phyloP scores from a whole-genome alignment of 2,797 vertebrate species.

The Nothura maculosa region DNA sequence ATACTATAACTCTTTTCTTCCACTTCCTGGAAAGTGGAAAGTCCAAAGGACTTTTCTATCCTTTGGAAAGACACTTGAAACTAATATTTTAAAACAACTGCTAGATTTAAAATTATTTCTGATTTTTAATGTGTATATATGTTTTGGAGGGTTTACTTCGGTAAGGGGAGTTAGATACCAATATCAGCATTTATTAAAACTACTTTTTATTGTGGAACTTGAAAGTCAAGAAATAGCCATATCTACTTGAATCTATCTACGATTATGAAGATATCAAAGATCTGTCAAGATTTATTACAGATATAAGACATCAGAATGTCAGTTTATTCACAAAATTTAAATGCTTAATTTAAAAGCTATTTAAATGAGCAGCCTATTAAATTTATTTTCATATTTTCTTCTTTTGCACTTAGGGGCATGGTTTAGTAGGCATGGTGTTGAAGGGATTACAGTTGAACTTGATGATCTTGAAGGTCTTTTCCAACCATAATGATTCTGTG shows the following conservation, averaged over 20 bases:
- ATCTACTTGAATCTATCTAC: background rate
- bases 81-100: background rate
- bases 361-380: conserved; percentile 30
- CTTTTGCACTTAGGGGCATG: background rate
- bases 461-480: no score
- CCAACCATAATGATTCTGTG: no score
- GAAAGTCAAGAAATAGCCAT: background rate
- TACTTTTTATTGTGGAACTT: background rate
- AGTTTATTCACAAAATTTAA: conserved; percentile 36
- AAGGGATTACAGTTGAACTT: no score
- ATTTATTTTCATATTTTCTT: conserved; percentile 9
- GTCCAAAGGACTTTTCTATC: background rate
- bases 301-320: background rate
- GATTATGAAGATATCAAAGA: background rate
- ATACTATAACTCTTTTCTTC: background rate
- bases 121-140: background rate
- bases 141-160: background rate
- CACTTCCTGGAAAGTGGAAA: background rate
- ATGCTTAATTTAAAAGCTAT: conserved; percentile 27
- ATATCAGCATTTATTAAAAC: background rate
- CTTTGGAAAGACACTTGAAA: background rate
- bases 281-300: background rate
- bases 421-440: no score
- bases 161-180: background rate
- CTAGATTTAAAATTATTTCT: background rate